Evolutionary conservation across 2,888 invertebrate species (phyloP), one percentile per base, ranked within the genome.

Genomic region (Calameuta filiformis): DNA sequence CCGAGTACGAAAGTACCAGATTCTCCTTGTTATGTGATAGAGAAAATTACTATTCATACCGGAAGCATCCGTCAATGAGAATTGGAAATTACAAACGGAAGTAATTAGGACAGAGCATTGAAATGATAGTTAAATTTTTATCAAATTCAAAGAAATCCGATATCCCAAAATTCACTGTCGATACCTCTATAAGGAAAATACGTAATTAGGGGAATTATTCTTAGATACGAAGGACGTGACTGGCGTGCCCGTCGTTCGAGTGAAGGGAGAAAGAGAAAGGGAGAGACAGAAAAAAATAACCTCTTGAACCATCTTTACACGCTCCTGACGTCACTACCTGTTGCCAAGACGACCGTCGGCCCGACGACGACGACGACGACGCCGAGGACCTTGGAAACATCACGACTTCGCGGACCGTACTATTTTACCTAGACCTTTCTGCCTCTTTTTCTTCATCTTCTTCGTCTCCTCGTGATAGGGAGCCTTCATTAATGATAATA

Each of bases 291-390:
- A 12, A 15, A 56, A 56, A 56, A 9, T 56, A 56, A 15, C 56
- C 56, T 56, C 23, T 56, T 56, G 23, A 56, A 56, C 56, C 56
- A 56, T 56, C 56, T 56, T 56, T 56, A 56, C 56, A 34, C 78
- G 73, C 40, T 15, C 73, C 68, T 75, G 69, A 80, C 81, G 80
- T 81, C 79, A 81, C 78, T 75, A 81, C 81, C 81, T 81, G 81
- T 81, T 81, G 81, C 80, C 80, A 80, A 76, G 81, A 75, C 80
- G 81, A 81, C 80, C n/a, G 76, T 37, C 33, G 30, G 56, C 56
- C 23, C 56, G 56, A 56, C 23, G 56, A 56, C 23, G 35, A 35
- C 12, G 35, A 35, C 35, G 56, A 56, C 23, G 56, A 23, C 23
- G 23, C 23, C 56, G 23, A 56, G 23, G 56, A 56, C 56, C 56